Conservation (phyloP, 2,113 vertebrate species). For the Poeciliopsis retropinna region DNA sequence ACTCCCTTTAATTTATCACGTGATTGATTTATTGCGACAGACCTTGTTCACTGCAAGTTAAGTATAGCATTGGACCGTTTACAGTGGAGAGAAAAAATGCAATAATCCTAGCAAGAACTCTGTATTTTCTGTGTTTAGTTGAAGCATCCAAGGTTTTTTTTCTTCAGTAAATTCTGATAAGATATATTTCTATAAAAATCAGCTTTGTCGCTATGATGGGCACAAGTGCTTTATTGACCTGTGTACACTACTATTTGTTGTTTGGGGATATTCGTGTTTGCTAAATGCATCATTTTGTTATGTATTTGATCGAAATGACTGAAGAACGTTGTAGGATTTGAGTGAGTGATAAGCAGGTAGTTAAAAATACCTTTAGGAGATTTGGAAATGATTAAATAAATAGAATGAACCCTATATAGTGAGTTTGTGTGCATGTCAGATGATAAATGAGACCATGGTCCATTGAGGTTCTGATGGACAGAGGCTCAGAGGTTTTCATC, state of each 20-base stretch:
- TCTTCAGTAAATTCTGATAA: constrained; percentile 3
- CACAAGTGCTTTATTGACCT: constrained; percentile 14
- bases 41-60: constrained; percentile 23
- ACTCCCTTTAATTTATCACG: no score
- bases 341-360: constrained; percentile 5
- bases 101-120: constrained; percentile 26
- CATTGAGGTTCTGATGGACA: constrained; percentile 69
- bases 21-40: no score
- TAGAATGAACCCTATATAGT: constrained; percentile 1
- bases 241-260: constrained; percentile 5
- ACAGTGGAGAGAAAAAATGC: constrained; percentile 21
- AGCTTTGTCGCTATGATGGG: constrained; percentile 9
- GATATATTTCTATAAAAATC: background rate
- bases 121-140: constrained; percentile 54
- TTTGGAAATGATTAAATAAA: constrained; percentile 6
- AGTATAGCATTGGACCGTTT: constrained; percentile 16
- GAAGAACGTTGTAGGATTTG: background rate
- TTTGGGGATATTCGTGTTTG: background rate
- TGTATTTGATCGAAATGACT: constrained; percentile 8
- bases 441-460: constrained; percentile 71
- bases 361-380: constrained; percentile 1
- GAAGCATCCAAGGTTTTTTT: constrained; percentile 46
- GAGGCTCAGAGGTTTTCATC: constrained; percentile 57
- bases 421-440: constrained; percentile 32
- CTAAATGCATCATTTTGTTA: constrained; percentile 14